Evolutionary conservation across 2,113 vertebrate genomes (phyloP).

Genomic region (Otus sunia): DNA sequence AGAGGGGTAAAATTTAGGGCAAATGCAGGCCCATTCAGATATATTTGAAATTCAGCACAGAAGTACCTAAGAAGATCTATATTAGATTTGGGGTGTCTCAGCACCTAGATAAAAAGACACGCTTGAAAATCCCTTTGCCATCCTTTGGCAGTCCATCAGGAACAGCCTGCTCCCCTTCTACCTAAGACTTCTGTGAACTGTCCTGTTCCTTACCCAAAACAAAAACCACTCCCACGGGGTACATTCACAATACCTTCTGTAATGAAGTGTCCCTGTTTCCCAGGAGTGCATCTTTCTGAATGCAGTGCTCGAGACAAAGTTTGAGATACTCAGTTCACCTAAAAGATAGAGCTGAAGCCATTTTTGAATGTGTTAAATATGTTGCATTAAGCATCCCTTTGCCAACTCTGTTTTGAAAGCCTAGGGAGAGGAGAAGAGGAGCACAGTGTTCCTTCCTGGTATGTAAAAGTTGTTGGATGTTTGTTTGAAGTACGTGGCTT

Average conservation of each 20-base stretch:
- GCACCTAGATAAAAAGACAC: not conserved
- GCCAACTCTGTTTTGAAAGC: not conserved
- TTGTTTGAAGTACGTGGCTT: constrained; percentile 25
- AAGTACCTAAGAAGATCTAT: not conserved
- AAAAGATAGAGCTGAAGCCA: not conserved
- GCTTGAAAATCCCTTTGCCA: not conserved
- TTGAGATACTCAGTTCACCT: not conserved
- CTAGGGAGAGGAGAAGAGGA: not conserved
- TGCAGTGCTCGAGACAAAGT: not conserved
- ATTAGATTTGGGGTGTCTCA: not conserved
- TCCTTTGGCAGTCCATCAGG: not conserved
- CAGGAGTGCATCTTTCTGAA: not conserved
- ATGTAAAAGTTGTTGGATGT: not conserved
- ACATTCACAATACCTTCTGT: not conserved
- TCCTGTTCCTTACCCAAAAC: not conserved
- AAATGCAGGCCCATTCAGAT: not conserved
- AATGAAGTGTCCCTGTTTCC: not conserved
- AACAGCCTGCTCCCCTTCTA: not conserved
- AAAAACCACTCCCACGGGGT: not conserved
- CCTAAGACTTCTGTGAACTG: not conserved
- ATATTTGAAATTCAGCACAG: not conserved
- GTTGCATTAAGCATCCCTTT: not conserved
- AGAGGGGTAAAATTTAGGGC: not conserved
- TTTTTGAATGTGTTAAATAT: constrained; percentile 11
- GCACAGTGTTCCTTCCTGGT: not conserved